Base-by-base conservation (phyloP, 1,140 invertebrate species). In the Triops cancriformis region DNA sequence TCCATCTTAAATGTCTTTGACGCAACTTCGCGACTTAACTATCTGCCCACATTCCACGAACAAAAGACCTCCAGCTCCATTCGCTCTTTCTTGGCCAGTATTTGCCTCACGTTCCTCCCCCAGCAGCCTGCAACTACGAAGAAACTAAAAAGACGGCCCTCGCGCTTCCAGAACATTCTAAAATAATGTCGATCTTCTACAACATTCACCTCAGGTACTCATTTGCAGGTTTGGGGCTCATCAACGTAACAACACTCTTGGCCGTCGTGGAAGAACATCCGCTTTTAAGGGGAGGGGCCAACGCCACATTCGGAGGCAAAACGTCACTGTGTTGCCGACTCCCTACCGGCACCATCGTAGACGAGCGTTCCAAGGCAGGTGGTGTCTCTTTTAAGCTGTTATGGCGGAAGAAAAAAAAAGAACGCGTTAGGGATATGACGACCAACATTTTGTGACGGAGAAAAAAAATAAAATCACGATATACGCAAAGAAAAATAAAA, bases 351-450 rank as follows among this genome's bases (percentile, higher is more conserved):
- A 64, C 5, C 51, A 6, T 64, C 18, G 51, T 18, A 64, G 31
- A 37, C 31, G n/a, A n/a, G 51, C 51, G 23, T 23, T 64, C 51
- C 51, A 64, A 64, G 9, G 51, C 51, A 64, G 51, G 51, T n/a
- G 51, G 51, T 64, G 51, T 64, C 51, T 64, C 51, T 64, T 64
- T 64, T 23, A 64, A 64, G 51, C 51, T 64, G 31, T 37, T 37
- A 37, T 7, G 31, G 7, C 2, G 31, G 31, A 64, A 64, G n/a
- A n/a, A 64, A 64, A 6, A 64, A 64, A 64, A 64, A 64, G 5
- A 0, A 64, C 31, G 2, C 31, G 7, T 4, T 37, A 37, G 7
- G 31, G 31, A 37, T 37, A 2, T 37, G 7, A 7, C 31, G 31
- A 37, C 7, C 31, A 37, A 37, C 7, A 37, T 37, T 37, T 37